These are phyloP conservation scores for Apostichopus leukothele DNA, from an alignment of 53 echinoderm and acorn worm species.

Conservation along the genomic window DNA sequence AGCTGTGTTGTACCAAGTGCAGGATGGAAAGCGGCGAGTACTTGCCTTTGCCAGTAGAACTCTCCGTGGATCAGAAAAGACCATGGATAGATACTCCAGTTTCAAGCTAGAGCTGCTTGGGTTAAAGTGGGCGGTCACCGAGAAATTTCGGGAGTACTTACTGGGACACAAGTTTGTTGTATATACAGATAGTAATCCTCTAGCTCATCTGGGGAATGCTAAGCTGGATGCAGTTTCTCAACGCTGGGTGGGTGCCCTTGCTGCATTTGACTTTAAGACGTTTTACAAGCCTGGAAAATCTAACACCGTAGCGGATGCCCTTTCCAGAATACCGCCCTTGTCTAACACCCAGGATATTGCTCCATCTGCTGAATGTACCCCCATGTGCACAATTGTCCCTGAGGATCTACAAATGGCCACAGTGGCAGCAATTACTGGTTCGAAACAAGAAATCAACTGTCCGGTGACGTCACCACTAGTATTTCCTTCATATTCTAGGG, in stretches of 20 bases:
- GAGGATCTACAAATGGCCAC: not conserved
- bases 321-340: not conserved
- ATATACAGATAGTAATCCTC: slow-evolving; percentile 48
- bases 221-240: slow-evolving; percentile 48
- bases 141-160: slow-evolving; percentile 56
- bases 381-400: not conserved
- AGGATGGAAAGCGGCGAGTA: slow-evolving; percentile 52
- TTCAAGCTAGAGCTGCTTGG: slow-evolving; percentile 55
- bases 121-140: slow-evolving; percentile 52
- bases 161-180: slow-evolving; percentile 40
- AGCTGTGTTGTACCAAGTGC: slow-evolving; percentile 55
- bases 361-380: not conserved
- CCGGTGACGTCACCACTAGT: not conserved
- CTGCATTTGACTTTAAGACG: slow-evolving; percentile 40
- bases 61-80: slow-evolving; percentile 43
- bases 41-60: slow-evolving; percentile 59
- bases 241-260: no score
- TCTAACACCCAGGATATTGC: not conserved
- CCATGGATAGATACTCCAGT: slow-evolving; percentile 58
- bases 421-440: not conserved
- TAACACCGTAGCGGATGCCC: not conserved
- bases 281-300: slow-evolving; percentile 26
- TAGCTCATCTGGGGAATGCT: slow-evolving; percentile 53
- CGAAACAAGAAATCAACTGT: not conserved
- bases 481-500: slow-evolving; percentile 7